Evolutionary conservation across 2,888 invertebrate genomes (phyloP), one percentile per base, ranked within the genome.

Genomic region (Dichetophora obliterata): DNA sequence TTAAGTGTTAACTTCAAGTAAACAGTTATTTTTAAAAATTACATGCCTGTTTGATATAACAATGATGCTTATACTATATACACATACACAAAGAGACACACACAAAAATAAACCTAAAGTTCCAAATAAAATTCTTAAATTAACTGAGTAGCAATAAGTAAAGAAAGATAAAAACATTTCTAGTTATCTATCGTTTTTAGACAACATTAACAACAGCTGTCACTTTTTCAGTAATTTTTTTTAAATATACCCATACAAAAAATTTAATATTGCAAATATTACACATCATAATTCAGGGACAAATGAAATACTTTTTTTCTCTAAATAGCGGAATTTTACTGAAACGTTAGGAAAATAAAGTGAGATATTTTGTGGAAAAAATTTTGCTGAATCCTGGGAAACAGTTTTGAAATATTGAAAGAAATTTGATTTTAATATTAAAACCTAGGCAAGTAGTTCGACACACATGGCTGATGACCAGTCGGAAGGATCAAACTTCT

Each of bases 231-330:
- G 24, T 59, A 24, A 24, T 24, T 59, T 8, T 22, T 37, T 9
- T 43, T 3, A 34, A 43, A 66, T 22, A 43, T 16, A 16, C 16
- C n/a, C 34, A 6, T 43, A 11, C 43, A 43, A 43, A 11, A 11
- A 43, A 65, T 37, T 16, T 16, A 37, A 14, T 37, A 14, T 37
- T 34, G 66, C 22, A 14, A 34, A 66, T 34, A 66, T 66, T 66
- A 14, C 37, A 19, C 43, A 66, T 43, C 66, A 66, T 66, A 66
- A 66, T 66, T 66, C 37, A 66, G 43, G n/a, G 37, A 14, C 16
- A 37, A 43, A 19, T 37, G 6, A 37, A 37, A 37, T 37, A 37
- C 5, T 37, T 6, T 37, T 37, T n/a, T n/a, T n/a, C n/a, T n/a
- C n/a, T n/a, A n/a, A 31, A 31, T 31, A 31, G 31, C 3, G 37